Evolutionary conservation across 2,888 invertebrate species (phyloP), one percentile per base, ranked within the genome.

Genomic region (Scrobipalpa costella): DNA sequence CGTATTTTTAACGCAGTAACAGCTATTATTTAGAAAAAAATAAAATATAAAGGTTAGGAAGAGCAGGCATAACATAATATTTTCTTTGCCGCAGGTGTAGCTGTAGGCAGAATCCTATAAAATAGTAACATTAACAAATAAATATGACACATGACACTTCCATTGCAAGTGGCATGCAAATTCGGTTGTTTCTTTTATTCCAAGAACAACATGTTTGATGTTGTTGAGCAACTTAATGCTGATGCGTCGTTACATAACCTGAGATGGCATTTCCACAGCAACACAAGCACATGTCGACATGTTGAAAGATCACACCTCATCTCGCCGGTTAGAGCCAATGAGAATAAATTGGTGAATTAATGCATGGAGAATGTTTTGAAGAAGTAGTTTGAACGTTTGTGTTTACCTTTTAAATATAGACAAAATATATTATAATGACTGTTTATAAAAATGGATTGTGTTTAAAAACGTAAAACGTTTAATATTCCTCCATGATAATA

Each of bases 271-370:
- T 19, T 50, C 19, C n/a, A n/a, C n/a, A n/a, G n/a, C n/a, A n/a
- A n/a, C n/a, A n/a, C n/a, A n/a, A n/a, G n/a, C 50, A 19, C 19
- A 19, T 49, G 50, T 50, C 50, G 50, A 50, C 50, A 50, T 50
- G 21, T 50, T n/a, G 7, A 50, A 19, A 36, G 19, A 33, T 57
- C 38, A 57, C 21, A 27, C 34, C n/a, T 21, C 17, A 44, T n/a
- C 55, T 49, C 38, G 19, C 50, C 19, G 21, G 19, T 11, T 17
- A 11, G 11, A 50, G 50, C 19, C 50, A 21, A 50, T 11, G 40
- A 13, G 40, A n/a, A 40, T 40, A 40, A 40, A 40, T 38, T 11
- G 38, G 38, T 7, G 13, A 40, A 13, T 40, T n/a, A 40, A n/a
- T n/a, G n/a, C n/a, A 40, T 40, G 40, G 40, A 13, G 11, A 40